A percentile compares a stretch with the other conserved stretches of the same genome.
These are phyloP conservation scores for Nycticebus coucang DNA, from an alignment of 2,113 vertebrate species.

Conservation along the genomic window DNA sequence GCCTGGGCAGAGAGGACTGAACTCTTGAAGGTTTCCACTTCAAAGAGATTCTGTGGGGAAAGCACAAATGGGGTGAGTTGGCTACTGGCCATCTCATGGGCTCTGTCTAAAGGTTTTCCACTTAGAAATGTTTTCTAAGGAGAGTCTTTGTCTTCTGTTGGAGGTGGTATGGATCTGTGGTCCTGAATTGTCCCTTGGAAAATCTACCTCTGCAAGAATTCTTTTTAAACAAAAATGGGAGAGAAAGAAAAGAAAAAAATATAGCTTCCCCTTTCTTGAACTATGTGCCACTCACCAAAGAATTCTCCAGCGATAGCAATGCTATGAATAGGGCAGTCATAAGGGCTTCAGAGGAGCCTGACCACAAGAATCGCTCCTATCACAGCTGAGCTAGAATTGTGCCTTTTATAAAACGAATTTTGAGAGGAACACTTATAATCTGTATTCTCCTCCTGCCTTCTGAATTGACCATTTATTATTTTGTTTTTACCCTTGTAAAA, in stretches of 20 bases:
- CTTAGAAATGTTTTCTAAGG: slow-evolving; percentile 60
- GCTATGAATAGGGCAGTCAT: slow-evolving; percentile 61
- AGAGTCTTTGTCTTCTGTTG: slow-evolving; percentile 53
- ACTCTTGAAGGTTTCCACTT: slow-evolving; percentile 13
- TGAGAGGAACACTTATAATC: slow-evolving; percentile 1
- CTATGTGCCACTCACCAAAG: slow-evolving; percentile 44
- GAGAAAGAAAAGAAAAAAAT: slow-evolving; percentile 21
- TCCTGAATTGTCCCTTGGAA: slow-evolving; percentile 51
- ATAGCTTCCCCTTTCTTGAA: slow-evolving; percentile 47
- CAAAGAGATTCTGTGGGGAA: background rate
- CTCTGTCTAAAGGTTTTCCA: slow-evolving; percentile 60
- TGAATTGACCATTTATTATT: slow-evolving; percentile 43
- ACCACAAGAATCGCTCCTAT: slow-evolving; percentile 49
- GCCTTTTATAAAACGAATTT: background rate
- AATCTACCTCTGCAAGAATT: slow-evolving; percentile 69
- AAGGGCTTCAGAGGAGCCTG: background rate
- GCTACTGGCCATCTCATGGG: background rate
- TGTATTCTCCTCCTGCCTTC: background rate
- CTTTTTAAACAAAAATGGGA: background rate
- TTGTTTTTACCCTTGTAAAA: slow-evolving; percentile 32
- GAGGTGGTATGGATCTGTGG: slow-evolving; percentile 59
- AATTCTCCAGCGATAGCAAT: slow-evolving; percentile 62
- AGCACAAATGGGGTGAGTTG: slow-evolving; percentile 39
- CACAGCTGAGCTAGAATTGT: background rate
- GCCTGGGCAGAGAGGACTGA: background rate